These are phyloP conservation scores for Channa maculata DNA, from an alignment of 2,113 vertebrate species.

Conservation along the genomic window DNA sequence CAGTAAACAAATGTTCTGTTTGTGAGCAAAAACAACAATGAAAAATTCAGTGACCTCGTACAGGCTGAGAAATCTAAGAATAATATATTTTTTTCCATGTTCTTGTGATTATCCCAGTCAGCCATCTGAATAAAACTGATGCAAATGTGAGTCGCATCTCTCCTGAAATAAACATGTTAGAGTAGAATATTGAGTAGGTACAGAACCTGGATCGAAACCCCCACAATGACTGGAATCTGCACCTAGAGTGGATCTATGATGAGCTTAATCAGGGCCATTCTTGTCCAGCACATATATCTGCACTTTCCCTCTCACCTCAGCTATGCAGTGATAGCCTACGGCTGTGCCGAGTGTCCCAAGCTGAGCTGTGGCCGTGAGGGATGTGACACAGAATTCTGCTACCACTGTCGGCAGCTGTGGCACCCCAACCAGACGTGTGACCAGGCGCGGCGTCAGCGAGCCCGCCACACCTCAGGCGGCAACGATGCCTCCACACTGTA, in stretches of 20 bases:
- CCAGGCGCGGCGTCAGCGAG: constrained; percentile 83
- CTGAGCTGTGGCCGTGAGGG: constrained; percentile 87
- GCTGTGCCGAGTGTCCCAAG: constrained; percentile 88
- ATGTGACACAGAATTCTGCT: constrained; percentile 90
- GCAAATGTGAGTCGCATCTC: neutral
- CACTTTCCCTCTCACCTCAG: constrained; percentile 67
- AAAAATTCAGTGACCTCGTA: constrained; percentile 3
- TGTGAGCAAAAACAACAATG: constrained; percentile 9
- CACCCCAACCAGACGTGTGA: constrained; percentile 88
- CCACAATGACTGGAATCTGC: too few species aligned
- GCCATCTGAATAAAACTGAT: neutral
- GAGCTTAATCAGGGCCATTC: too few species aligned
- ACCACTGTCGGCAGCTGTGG: constrained; percentile 91
- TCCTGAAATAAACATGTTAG: neutral
- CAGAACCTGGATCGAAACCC: neutral
- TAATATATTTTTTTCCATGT: neutral
- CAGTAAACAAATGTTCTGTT: neutral
- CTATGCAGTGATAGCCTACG: constrained; percentile 89
- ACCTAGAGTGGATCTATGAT: too few species aligned
- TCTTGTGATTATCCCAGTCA: constrained; percentile 2
- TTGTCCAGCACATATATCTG: neutral
- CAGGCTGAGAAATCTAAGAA: too few species aligned
- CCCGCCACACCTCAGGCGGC: constrained; percentile 78
- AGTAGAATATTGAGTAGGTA: neutral
- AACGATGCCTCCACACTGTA: constrained; percentile 78